A percentile compares a stretch with the other conserved stretches of the same genome.
These are phyloP conservation scores for Cloeon dipterum DNA, from an alignment of 2,888 invertebrate species.

Conservation along the genomic window DNA sequence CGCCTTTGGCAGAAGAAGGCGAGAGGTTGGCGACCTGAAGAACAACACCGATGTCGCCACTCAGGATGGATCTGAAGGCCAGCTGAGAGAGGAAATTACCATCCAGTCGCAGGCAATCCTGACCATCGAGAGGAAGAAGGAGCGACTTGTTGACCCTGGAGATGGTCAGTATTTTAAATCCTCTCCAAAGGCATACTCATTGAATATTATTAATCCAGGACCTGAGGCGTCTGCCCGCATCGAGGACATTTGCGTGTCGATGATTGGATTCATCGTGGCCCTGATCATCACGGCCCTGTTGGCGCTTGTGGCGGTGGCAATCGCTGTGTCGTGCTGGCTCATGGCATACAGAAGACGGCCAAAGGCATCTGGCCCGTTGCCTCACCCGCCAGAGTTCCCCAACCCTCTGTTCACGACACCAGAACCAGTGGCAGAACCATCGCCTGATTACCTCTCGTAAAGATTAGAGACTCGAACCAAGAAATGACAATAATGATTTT, in stretches of 20 bases:
- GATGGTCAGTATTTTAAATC: too few relatives aligned
- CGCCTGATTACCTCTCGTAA: slow-evolving; percentile 44
- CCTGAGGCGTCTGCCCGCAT: slow-evolving; percentile 28
- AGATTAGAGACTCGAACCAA: slow-evolving; percentile 1
- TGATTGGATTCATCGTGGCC: slow-evolving; percentile 80
- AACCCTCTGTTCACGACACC: slow-evolving; percentile 75
- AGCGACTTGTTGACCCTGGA: slow-evolving; percentile 51
- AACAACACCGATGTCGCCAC: slow-evolving; percentile 34
- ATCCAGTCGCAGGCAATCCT: slow-evolving; percentile 80
- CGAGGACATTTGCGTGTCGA: slow-evolving; percentile 81
- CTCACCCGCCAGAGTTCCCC: slow-evolving; percentile 88
- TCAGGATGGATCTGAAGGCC: slow-evolving; percentile 40
- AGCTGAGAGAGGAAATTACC: slow-evolving; percentile 76
- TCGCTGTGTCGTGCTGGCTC: slow-evolving; percentile 87
- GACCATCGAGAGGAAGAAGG: slow-evolving; percentile 68
- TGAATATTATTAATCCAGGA: slow-evolving; percentile 20
- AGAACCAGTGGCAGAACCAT: slow-evolving; percentile 58
- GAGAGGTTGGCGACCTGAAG: slow-evolving; percentile 16
- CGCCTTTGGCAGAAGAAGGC: slow-evolving; percentile 62
- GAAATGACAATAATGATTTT: not conserved
- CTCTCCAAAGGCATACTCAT: too few relatives aligned
- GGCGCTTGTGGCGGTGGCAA: slow-evolving; percentile 80
- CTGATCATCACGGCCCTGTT: slow-evolving; percentile 75
- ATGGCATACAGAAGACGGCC: slow-evolving; percentile 79
- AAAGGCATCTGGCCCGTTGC: slow-evolving; percentile 68